These are phyloP conservation scores for Notarius lentiginosus DNA, from an alignment of 2,113 vertebrate genomes.

Conservation along the genomic window DNA sequence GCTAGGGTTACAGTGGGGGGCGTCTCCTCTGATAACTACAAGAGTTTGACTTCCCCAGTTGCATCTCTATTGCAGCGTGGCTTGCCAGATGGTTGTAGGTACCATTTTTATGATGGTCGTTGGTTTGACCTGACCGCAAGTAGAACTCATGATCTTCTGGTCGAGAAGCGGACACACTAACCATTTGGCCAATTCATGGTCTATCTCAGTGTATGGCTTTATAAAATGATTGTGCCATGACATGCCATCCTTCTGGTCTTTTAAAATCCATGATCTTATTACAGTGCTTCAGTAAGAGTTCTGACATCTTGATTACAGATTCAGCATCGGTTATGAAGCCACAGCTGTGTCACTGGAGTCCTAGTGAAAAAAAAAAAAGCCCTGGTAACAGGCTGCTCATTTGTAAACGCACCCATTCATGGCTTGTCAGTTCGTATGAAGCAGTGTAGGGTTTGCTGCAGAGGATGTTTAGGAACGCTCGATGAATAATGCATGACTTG, in stretches of 20 bases:
- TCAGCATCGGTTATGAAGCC: background rate
- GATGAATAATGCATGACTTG: conserved; percentile 43
- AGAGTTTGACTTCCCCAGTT: too few relatives aligned
- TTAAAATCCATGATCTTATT: background rate
- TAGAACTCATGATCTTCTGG: too few relatives aligned
- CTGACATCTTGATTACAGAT: background rate
- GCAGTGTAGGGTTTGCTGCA: conserved; percentile 34
- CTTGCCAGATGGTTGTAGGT: too few relatives aligned
- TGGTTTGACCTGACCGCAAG: too few relatives aligned
- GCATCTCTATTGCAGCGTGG: too few relatives aligned
- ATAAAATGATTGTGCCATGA: background rate
- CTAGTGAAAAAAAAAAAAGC: background rate
- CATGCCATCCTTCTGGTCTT: background rate
- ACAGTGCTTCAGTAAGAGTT: background rate
- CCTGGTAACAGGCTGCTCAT: conserved; percentile 22
- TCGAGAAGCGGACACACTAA: too few relatives aligned
- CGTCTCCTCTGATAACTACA: too few relatives aligned
- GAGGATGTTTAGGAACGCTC: conserved; percentile 28
- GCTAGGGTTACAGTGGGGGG: too few relatives aligned
- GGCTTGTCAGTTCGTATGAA: conserved; percentile 41
- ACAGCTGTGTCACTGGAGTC: background rate
- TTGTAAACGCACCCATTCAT: conserved; percentile 40
- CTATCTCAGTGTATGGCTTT: background rate
- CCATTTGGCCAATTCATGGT: too few relatives aligned
- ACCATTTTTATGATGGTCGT: too few relatives aligned